These are phyloP conservation scores for Pipistrellus pipistrellus DNA, from an alignment of 2,797 vertebrate genomes.

Conservation along the genomic window DNA sequence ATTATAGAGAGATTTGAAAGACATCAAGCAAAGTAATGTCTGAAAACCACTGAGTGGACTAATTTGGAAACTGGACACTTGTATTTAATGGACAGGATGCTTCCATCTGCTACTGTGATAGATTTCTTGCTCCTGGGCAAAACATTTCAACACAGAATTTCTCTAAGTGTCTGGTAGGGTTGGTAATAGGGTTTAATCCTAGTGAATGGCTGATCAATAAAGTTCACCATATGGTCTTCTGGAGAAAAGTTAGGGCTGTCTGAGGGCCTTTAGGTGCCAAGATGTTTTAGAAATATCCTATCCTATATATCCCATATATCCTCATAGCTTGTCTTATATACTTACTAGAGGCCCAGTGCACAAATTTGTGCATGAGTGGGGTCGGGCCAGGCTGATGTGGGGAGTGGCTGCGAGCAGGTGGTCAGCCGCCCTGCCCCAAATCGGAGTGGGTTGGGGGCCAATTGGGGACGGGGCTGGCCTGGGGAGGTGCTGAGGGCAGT, in stretches of 20 bases:
- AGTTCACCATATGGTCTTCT: background rate
- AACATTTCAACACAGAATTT: background rate
- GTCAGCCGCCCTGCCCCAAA: too few species aligned
- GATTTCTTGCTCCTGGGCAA: background rate
- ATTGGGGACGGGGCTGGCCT: rapidly evolving
- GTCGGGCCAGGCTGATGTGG: too few species aligned
- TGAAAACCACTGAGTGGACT: background rate
- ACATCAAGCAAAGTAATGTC: background rate
- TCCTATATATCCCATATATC: background rate
- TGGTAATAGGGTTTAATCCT: background rate
- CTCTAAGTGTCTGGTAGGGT: background rate
- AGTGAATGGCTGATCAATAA: background rate
- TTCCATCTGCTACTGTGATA: background rate
- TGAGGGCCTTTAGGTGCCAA: background rate
- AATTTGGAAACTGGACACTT: background rate
- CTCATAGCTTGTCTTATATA: background rate
- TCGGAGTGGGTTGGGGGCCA: rapidly evolving
- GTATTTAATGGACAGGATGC: background rate
- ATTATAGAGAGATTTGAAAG: constrained; percentile 33
- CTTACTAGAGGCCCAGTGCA: too few species aligned
- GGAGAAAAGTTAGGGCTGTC: background rate
- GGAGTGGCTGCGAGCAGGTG: too few species aligned
- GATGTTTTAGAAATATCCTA: constrained; percentile 22
- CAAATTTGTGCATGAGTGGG: too few species aligned
- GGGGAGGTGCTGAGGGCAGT: too few species aligned